These are phyloP conservation scores for Simalia tracyae DNA, from an alignment of 2,797 vertebrate species.

Conservation along the genomic window DNA sequence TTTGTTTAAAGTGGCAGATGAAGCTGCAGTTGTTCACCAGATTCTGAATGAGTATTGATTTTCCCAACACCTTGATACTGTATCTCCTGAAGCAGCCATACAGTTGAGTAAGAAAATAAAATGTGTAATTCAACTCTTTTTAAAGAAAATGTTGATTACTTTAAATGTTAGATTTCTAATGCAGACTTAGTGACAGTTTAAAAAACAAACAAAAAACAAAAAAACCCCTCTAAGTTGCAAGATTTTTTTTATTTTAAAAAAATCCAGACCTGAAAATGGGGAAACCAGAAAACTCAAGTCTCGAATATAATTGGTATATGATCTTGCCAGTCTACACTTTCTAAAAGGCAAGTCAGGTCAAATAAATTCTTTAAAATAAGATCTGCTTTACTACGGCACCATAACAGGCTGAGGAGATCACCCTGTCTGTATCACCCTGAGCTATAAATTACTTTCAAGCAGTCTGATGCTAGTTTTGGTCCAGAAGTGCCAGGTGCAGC, in stretches of 20 bases:
- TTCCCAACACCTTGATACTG: neutral
- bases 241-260: neutral
- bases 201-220: neutral
- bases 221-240: neutral
- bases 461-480: neutral
- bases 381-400: neutral
- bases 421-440: neutral
- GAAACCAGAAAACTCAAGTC: neutral
- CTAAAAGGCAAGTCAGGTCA: neutral
- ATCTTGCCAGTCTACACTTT: neutral
- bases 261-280: neutral
- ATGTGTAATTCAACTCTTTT: neutral
- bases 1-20: constrained; percentile 11
- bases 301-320: neutral
- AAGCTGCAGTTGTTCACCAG: neutral
- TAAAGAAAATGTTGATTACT: neutral
- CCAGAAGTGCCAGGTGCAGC: neutral
- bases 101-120: neutral
- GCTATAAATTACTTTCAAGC: neutral
- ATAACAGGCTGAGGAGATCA: neutral
- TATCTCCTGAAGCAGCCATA: constrained; percentile 13
- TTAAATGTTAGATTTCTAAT: neutral
- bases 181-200: neutral
- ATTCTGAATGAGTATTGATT: constrained; percentile 20
- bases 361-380: neutral